Percentiles rank a stretch among this genome's conserved stretches.
Evolutionary conservation across 2,113 vertebrate genomes (phyloP).

Genomic region (Toxotes chatareus): DNA sequence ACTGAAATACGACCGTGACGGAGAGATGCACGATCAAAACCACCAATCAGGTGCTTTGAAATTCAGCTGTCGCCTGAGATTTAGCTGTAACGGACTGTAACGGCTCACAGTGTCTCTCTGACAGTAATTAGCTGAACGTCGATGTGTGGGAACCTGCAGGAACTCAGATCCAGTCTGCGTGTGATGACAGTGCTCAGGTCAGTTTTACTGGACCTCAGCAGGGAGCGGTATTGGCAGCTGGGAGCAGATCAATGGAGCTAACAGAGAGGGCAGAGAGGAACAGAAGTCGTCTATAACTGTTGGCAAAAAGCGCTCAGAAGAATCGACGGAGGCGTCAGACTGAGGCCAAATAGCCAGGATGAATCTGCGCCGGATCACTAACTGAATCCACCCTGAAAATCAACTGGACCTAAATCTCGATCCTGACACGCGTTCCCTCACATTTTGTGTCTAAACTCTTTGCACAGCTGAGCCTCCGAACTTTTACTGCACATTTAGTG

Average conservation of each 20-base stretch:
- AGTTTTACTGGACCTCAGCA: conserved; percentile 4
- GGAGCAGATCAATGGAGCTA: conserved; percentile 37
- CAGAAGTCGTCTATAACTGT: conserved; percentile 20
- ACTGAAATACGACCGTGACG: too few relatives aligned
- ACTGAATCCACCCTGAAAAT: neutral
- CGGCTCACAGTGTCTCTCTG: too few relatives aligned
- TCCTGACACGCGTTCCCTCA: neutral
- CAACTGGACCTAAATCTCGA: neutral
- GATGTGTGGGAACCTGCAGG: too few relatives aligned
- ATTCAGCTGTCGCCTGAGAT: too few relatives aligned
- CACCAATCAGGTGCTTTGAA: too few relatives aligned
- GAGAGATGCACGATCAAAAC: too few relatives aligned
- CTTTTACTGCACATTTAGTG: too few relatives aligned
- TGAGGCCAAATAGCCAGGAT: conserved; percentile 27
- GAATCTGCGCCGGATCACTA: conserved; percentile 12
- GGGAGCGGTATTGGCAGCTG: conserved; percentile 29
- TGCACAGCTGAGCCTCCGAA: too few relatives aligned
- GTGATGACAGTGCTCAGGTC: neutral
- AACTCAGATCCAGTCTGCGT: too few relatives aligned
- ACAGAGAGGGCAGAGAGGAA: conserved; percentile 25
- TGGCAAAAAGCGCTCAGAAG: conserved; percentile 28
- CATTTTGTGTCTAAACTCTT: too few relatives aligned
- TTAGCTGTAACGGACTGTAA: too few relatives aligned
- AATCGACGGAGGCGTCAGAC: conserved; percentile 28
- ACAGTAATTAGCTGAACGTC: too few relatives aligned